These are phyloP conservation scores for Scomberomorus guttatus DNA, from an alignment of 2,797 vertebrate genomes.

Conservation along the genomic window DNA sequence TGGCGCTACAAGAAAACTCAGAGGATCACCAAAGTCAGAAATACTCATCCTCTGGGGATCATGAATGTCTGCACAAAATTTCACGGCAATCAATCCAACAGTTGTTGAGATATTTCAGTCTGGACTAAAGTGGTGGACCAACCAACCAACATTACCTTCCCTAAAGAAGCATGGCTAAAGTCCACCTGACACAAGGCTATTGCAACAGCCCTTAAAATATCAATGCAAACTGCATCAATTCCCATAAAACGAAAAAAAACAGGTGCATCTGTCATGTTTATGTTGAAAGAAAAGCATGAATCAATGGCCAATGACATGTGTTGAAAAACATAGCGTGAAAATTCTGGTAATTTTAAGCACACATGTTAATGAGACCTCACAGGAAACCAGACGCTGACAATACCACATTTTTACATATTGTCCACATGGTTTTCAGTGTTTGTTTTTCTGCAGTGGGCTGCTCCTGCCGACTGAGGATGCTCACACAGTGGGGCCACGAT, in stretches of 20 bases:
- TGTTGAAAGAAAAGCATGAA: constrained; percentile 21
- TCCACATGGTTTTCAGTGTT: constrained; percentile 1
- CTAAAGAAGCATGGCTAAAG: too few species aligned
- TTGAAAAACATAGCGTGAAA: constrained; percentile 26
- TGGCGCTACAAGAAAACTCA: too few species aligned
- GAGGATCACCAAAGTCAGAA: too few species aligned
- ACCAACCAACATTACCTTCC: too few species aligned
- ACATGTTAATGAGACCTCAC: constrained; percentile 27
- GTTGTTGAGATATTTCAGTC: too few species aligned
- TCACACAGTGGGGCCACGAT: neutral
- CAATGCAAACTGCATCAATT: neutral
- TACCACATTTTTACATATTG: constrained; percentile 36
- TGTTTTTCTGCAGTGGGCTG: neutral
- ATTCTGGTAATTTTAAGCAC: constrained; percentile 25
- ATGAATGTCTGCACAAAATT: too few species aligned
- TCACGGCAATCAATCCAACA: too few species aligned
- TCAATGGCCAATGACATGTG: too few species aligned
- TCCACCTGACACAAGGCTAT: neutral
- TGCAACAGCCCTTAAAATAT: neutral
- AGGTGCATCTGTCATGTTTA: constrained; percentile 27
- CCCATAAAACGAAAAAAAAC: neutral
- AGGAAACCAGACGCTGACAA: constrained; percentile 29
- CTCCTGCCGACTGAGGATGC: neutral
- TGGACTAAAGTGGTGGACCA: too few species aligned
- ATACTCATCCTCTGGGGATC: too few species aligned